Base-by-base conservation (phyloP, 2,797 vertebrate genomes). In the Lemur catta region DNA sequence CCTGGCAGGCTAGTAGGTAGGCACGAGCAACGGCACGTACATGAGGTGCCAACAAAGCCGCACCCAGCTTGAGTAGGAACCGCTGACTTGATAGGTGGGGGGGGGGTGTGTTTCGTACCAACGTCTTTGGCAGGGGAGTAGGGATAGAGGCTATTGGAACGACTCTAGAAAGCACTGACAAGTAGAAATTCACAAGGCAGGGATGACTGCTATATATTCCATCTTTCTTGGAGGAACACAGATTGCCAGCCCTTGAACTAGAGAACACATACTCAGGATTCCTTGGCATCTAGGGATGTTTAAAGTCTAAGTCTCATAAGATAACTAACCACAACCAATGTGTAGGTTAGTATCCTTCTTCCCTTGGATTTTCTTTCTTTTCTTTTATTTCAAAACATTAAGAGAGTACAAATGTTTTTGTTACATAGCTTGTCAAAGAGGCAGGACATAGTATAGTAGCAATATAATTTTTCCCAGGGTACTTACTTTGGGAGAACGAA, bases 231-330 rank as follows among this genome's bases (percentile, higher is more conserved):
- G 63, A 95, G 35, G 46, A 92, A 65, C 24, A 65, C 4, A 67
- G 30, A 69, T 43, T 93, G 82, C 52, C 96, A 93, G 30, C 35
- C 35, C 35, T 79, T 80, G 41, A 84, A 43, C 74, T n/a, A 91
- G 46, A 84, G 82, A 84, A 63, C 10, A 79, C 2, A 4, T 55
- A 59, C 55, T 94, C 82, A 65, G 82, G 84, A 74, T 96, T 85
- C 52, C 76, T 92, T 94, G 91, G 95, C 79, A 88, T 55, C 48
- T 6, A 13, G 55, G 24, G 89, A 72, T 84, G 65, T 91, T 80
- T 94, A 48, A 92, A 93, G 41, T 95, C 74, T 93, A 88, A 41
- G 43, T 95, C 74, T 95, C 46, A 8, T 43, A 86, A 78, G 38
- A 93, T 93, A 86, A 85, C 35, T 28, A 82, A 75, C 76, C 55